Conservation (phyloP, 2,797 vertebrate species). For the Tragopan temminckii region DNA sequence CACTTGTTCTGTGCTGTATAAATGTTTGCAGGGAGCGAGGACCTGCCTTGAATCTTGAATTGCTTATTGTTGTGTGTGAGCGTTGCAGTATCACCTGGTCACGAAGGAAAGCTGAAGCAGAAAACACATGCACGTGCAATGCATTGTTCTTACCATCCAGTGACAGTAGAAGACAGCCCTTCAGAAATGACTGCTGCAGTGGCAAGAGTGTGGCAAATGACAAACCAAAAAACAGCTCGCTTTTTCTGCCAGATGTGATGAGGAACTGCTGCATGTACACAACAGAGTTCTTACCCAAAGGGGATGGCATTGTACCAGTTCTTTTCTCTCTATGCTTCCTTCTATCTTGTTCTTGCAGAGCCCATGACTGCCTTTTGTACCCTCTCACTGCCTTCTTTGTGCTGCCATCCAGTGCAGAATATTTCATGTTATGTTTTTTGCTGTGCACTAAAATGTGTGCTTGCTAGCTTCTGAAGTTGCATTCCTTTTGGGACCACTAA, state of each 20-base stretch:
- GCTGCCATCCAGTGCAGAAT: neutral
- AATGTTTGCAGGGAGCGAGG: neutral
- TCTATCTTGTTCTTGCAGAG: neutral
- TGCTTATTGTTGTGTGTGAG: neutral
- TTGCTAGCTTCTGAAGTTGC: neutral
- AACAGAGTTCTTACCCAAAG: neutral
- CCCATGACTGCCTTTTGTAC: neutral
- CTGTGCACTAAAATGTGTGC: neutral
- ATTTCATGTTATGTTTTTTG: accelerated
- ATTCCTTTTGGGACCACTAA: neutral
- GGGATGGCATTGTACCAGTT: neutral
- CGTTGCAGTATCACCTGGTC: accelerated
- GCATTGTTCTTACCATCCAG: neutral
- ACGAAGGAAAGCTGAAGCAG: neutral
- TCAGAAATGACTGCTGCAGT: neutral
- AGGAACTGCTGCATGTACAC: accelerated
- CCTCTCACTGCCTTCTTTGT: neutral
- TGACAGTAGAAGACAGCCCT: neutral
- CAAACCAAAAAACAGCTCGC: neutral
- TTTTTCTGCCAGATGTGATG: neutral
- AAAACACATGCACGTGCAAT: neutral
- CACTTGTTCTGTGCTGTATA: neutral
- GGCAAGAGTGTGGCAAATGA: neutral
- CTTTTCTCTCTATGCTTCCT: neutral
- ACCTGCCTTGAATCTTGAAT: neutral